Conservation (phyloP, 1,140 invertebrate genomes). For the Gryllus bimaculatus region DNA sequence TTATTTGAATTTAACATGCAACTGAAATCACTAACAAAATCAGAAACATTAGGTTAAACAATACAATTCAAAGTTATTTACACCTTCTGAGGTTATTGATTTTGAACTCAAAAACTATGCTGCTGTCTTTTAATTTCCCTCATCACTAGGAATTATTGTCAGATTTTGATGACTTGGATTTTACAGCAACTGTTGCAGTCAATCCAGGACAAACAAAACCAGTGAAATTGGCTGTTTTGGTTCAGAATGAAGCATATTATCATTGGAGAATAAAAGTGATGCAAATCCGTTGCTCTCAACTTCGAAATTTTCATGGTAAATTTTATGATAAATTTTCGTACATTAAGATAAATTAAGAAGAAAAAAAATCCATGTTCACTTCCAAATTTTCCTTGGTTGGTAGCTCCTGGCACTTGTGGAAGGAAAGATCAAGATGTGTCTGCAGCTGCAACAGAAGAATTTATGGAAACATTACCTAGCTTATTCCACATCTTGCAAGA, state of each 20-base stretch:
- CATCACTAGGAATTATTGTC: no score
- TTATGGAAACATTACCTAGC: neutral
- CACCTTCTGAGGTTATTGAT: no score
- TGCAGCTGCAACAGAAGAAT: neutral
- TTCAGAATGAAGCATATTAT: slow-evolving; percentile 32
- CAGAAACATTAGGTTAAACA: no score
- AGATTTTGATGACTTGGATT: neutral
- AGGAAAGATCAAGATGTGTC: slow-evolving; percentile 11
- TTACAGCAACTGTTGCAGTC: slow-evolving; percentile 33
- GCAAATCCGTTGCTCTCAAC: slow-evolving; percentile 30
- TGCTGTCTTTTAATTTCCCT: no score
- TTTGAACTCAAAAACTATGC: no score
- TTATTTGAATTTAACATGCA: no score
- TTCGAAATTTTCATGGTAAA: slow-evolving; percentile 28
- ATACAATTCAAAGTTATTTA: no score
- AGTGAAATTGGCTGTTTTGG: slow-evolving; percentile 31
- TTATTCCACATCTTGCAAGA: neutral
- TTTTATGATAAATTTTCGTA: neutral
- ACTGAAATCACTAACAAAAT: no score
- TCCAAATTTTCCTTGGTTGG: neutral
- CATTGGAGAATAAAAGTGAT: slow-evolving; percentile 33
- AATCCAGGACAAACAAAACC: slow-evolving; percentile 31
- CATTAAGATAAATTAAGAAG: neutral
- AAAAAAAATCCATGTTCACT: neutral
- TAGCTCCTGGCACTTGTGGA: slow-evolving; percentile 17